Percentiles rank a stretch among this genome's conserved stretches.
These are phyloP conservation scores for Dendrocopos noguchii DNA, from an alignment of 2,113 vertebrate genomes.

Conservation along the genomic window DNA sequence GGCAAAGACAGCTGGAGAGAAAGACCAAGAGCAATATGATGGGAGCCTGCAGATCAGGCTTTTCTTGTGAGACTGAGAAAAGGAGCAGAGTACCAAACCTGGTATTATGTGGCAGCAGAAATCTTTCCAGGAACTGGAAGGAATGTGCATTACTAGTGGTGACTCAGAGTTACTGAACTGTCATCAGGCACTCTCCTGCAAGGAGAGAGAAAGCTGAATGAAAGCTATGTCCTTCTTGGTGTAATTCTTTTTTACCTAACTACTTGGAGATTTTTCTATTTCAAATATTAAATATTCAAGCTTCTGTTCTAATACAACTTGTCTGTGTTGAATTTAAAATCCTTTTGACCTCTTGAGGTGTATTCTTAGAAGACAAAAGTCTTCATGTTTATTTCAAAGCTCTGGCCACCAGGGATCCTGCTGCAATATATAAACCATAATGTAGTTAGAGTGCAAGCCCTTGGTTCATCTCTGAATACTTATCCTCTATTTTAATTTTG, in stretches of 20 bases:
- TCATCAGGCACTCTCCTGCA: not conserved
- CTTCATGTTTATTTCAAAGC: not conserved
- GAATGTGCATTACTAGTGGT: fast-evolving
- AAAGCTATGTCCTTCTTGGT: not conserved
- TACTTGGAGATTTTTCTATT: not conserved
- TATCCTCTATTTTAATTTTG: not conserved
- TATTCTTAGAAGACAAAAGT: not conserved
- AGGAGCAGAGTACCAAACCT: not conserved
- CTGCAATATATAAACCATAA: not conserved
- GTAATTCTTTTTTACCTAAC: not conserved
- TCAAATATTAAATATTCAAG: not conserved
- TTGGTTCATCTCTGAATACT: not conserved
- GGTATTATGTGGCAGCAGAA: not conserved
- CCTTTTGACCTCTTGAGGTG: not conserved
- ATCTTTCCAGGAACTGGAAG: not conserved
- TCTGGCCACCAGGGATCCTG: not conserved
- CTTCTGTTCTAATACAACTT: not conserved
- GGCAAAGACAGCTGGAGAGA: not conserved
- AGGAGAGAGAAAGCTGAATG: not conserved
- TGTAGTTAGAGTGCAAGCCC: not conserved
- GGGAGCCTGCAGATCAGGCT: not conserved
- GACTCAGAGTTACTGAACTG: not conserved
- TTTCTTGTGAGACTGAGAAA: not conserved
- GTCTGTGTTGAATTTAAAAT: not conserved
- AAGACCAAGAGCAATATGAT: not conserved